A percentile compares a stretch with the other conserved stretches of the same genome.
Conservation (phyloP, 1,140 invertebrate species). For the Battus philenor region DNA sequence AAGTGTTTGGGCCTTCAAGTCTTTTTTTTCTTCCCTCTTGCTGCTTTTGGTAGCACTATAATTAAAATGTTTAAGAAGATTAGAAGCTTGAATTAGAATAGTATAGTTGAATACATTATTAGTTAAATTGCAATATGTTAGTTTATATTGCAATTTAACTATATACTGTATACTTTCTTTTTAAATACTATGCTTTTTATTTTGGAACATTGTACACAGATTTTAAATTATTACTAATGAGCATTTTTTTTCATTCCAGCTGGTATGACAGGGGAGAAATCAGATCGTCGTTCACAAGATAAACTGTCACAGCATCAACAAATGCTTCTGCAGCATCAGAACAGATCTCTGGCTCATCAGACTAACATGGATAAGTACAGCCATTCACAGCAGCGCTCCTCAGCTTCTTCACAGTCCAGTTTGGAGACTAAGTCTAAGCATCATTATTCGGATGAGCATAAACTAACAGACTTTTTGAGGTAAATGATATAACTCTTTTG, state of each 20-base stretch:
- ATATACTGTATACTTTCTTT: too few relatives aligned
- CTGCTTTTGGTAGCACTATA: too few relatives aligned
- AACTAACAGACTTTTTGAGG: slow-evolving; percentile 73
- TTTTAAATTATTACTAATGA: not conserved
- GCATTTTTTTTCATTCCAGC: slow-evolving; percentile 30
- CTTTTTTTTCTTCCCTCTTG: too few relatives aligned
- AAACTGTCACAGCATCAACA: slow-evolving; percentile 62
- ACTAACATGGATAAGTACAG: slow-evolving; percentile 52
- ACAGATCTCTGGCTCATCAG: slow-evolving; percentile 44
- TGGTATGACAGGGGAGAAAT: slow-evolving; percentile 53
- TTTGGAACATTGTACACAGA: too few relatives aligned
- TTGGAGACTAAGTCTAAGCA: slow-evolving; percentile 58
- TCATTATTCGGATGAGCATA: slow-evolving; percentile 69
- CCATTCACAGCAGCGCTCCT: slow-evolving; percentile 38
- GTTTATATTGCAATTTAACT: too few relatives aligned
- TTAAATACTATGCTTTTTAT: too few relatives aligned
- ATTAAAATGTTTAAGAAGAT: too few relatives aligned
- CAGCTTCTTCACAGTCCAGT: slow-evolving; percentile 37
- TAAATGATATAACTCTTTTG: too few relatives aligned
- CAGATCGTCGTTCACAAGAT: slow-evolving; percentile 52
- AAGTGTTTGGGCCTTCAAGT: too few relatives aligned
- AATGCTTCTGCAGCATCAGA: slow-evolving; percentile 56
- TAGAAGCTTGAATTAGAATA: too few relatives aligned
- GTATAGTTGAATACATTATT: too few relatives aligned
- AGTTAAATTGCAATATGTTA: too few relatives aligned